A percentile compares a stretch with the other conserved stretches of the same genome.
These are phyloP conservation scores for Adelognathus sp. DNA, from an alignment of 2,888 invertebrate genomes.

Conservation along the genomic window DNA sequence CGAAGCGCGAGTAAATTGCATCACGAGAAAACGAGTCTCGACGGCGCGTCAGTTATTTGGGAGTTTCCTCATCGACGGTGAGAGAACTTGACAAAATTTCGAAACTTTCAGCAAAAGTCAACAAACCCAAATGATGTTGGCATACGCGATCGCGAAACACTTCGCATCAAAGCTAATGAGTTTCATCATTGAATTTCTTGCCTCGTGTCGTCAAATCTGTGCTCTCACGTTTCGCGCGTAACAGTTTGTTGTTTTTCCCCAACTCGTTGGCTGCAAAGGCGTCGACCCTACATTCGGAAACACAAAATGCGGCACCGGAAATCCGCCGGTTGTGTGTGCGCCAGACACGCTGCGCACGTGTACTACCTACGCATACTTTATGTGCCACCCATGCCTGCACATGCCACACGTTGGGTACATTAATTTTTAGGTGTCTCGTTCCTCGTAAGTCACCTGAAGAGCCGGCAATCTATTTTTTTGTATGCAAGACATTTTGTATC, in stretches of 20 bases:
- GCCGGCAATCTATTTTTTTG: too few relatives aligned
- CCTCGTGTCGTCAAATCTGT: neutral
- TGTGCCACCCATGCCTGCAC: neutral
- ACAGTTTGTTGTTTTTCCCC: neutral
- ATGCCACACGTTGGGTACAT: neutral
- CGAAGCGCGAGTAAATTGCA: neutral
- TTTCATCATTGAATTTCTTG: constrained; percentile 1
- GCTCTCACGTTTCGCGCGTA: neutral
- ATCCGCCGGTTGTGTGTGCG: constrained; percentile 22
- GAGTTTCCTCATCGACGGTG: neutral
- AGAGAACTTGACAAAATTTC: neutral
- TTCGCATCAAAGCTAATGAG: constrained; percentile 14
- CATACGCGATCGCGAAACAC: constrained; percentile 5
- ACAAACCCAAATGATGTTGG: constrained; percentile 16
- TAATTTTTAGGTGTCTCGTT: neutral
- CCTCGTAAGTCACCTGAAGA: neutral
- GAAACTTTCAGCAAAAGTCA: neutral
- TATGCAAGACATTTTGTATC: too few relatives aligned
- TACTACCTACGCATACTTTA: neutral
- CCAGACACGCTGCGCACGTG: neutral
- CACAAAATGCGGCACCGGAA: constrained; percentile 31
- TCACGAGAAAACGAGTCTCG: neutral
- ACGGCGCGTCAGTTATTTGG: neutral
- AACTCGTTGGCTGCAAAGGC: neutral
- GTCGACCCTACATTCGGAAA: constrained; percentile 17